Percentiles rank a stretch among this genome's conserved stretches.
These are phyloP conservation scores for Sebastes taczanowskii DNA, from an alignment of 2,797 vertebrate species.

Conservation along the genomic window DNA sequence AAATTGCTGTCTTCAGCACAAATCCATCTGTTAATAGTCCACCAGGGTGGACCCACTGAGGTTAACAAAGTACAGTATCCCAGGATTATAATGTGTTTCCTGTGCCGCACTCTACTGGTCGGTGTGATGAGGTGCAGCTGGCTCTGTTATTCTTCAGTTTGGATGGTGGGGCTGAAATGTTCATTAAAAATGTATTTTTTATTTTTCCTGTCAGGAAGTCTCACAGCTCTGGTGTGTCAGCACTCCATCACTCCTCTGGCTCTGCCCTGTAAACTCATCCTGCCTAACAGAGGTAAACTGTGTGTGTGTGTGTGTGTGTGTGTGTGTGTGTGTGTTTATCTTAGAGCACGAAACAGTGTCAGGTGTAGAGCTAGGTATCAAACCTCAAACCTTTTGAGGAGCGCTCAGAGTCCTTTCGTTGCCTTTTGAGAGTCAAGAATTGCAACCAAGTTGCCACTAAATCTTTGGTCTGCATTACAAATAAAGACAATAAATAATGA, in stretches of 20 bases:
- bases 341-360: too few species aligned
- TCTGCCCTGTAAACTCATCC: conserved; percentile 94
- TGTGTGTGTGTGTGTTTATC: not conserved
- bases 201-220: conserved; percentile 84
- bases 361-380: too few species aligned
- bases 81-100: not conserved
- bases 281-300: conserved; percentile 91
- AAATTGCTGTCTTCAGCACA: not conserved
- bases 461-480: too few species aligned
- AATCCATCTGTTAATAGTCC: not conserved
- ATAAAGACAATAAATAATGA: too few species aligned
- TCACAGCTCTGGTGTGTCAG: conserved; percentile 95
- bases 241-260: conserved; percentile 97
- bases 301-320: not conserved
- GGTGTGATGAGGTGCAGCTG: not conserved
- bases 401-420: too few species aligned
- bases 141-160: not conserved
- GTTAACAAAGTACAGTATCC: not conserved
- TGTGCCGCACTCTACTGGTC: conserved; percentile 64
- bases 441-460: too few species aligned
- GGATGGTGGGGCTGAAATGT: not conserved
- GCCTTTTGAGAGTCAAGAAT: too few species aligned
- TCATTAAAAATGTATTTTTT: not conserved
- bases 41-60: not conserved
- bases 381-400: too few species aligned